Evolutionary conservation across 2,113 vertebrate species (phyloP).

Genomic region (Ophthalmolycus amberensis): DNA sequence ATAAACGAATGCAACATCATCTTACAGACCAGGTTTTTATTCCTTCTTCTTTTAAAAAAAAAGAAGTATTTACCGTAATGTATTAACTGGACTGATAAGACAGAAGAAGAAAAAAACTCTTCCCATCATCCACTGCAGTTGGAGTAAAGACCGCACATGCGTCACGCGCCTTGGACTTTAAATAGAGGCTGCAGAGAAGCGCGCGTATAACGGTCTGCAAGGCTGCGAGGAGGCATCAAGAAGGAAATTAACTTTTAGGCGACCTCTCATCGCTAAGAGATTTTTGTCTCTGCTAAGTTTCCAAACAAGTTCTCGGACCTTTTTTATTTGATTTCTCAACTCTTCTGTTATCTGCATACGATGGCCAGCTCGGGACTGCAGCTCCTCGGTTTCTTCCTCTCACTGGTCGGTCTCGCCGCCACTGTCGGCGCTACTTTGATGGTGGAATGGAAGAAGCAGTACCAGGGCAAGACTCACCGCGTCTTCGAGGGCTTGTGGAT

Average conservation of each 20-base stretch:
- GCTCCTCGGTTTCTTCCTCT: conserved; percentile 88
- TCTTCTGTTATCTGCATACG: conserved; percentile 16
- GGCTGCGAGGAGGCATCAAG: not conserved
- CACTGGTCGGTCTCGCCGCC: conserved; percentile 85
- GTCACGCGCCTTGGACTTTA: conserved; percentile 56
- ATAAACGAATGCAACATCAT: not conserved
- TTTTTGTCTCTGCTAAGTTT: not conserved
- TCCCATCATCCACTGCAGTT: conserved; percentile 43
- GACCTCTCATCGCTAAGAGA: not conserved
- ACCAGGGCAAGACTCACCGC: conserved; percentile 81
- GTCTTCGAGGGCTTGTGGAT: conserved; percentile 91
- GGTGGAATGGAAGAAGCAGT: conserved; percentile 90
- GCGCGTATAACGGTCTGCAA: conserved; percentile 24
- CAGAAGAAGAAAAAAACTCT: not conserved
- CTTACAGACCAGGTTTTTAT: too few species aligned
- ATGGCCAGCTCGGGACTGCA: conserved; percentile 91
- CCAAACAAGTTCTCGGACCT: not conserved
- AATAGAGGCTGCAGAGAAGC: conserved; percentile 31
- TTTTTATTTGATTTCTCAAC: not conserved
- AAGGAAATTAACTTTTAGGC: not conserved
- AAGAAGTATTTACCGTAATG: not conserved
- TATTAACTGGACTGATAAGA: not conserved
- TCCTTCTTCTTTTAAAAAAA: not conserved
- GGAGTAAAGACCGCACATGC: conserved; percentile 29
- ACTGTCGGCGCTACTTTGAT: conserved; percentile 86